A percentile compares a stretch with the other conserved stretches of the same genome.
Conservation (phyloP, 2,888 invertebrate genomes). For the Hydroisotoma schaefferi region DNA sequence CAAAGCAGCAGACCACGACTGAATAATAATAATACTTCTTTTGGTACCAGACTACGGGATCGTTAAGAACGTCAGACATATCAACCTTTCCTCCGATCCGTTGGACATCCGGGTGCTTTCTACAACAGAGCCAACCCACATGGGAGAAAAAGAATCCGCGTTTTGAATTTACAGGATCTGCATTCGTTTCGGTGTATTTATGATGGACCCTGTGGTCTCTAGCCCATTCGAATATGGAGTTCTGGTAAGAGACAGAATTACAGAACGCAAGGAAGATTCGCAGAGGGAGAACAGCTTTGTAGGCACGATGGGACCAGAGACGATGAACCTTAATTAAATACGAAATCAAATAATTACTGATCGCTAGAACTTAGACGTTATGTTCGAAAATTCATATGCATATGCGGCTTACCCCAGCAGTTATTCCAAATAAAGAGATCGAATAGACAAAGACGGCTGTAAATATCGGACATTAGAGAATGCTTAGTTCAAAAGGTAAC, state of each 20-base stretch:
- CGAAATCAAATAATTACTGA: no score
- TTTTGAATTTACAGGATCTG: constrained; percentile 86
- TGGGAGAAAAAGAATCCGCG: constrained; percentile 95
- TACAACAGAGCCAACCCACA: constrained; percentile 86
- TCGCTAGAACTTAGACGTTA: no score
- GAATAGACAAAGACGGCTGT: constrained; percentile 52
- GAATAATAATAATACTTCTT: constrained; percentile 61
- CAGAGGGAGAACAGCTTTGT: constrained; percentile 57
- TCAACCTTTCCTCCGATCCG: constrained; percentile 81
- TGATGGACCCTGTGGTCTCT: constrained; percentile 76
- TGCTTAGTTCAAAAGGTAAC: neutral
- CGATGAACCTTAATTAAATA: no score
- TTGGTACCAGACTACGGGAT: constrained; percentile 80
- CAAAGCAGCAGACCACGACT: constrained; percentile 25
- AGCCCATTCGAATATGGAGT: constrained; percentile 53
- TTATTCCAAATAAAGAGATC: constrained; percentile 51
- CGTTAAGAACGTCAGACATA: constrained; percentile 73
- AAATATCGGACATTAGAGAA: constrained; percentile 1
- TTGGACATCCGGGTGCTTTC: constrained; percentile 86
- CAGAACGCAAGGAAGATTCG: constrained; percentile 55
- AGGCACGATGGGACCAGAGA: constrained; percentile 58
- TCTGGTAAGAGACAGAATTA: constrained; percentile 54
- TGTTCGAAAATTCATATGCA: no score
- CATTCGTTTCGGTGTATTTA: constrained; percentile 88
- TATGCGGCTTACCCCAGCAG: no score